Percentiles rank a stretch among this genome's conserved stretches.
Conservation (phyloP, 2,113 vertebrate species). For the Coreoperca whiteheadi region DNA sequence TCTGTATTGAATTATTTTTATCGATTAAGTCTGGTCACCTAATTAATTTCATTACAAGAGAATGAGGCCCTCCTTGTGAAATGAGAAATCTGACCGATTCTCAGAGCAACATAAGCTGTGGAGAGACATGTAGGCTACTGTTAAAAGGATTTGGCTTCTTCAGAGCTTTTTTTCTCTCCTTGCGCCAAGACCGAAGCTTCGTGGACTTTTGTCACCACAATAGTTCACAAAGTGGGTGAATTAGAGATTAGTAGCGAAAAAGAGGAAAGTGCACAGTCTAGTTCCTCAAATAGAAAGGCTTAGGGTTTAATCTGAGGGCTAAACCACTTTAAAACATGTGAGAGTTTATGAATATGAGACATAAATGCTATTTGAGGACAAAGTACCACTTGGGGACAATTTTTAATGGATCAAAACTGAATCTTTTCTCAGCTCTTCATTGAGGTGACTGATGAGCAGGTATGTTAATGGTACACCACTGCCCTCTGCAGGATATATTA, state of each 20-base stretch:
- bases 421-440: neutral
- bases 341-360: conserved; percentile 39
- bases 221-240: conserved; percentile 52
- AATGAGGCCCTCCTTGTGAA: conserved; percentile 24
- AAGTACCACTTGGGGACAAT: conserved; percentile 24
- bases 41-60: neutral
- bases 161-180: conserved; percentile 29
- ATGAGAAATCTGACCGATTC: conserved; percentile 28
- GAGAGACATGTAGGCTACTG: conserved; percentile 56
- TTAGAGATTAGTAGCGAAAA: conserved; percentile 48
- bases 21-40: neutral
- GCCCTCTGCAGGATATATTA: conserved; percentile 61
- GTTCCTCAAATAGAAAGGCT: conserved; percentile 49
- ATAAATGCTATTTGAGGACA: conserved; percentile 39
- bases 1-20: neutral
- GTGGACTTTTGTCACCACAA: conserved; percentile 44
- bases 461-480: conserved; percentile 41
- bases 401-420: conserved; percentile 15
- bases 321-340: conserved; percentile 34
- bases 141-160: conserved; percentile 55
- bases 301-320: conserved; percentile 38
- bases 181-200: conserved; percentile 9
- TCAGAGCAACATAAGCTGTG: conserved; percentile 7
- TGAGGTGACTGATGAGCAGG: neutral
- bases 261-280: conserved; percentile 8